Evolutionary conservation across 2,113 vertebrate species (phyloP).

Genomic region (Recurvirostra avosetta): DNA sequence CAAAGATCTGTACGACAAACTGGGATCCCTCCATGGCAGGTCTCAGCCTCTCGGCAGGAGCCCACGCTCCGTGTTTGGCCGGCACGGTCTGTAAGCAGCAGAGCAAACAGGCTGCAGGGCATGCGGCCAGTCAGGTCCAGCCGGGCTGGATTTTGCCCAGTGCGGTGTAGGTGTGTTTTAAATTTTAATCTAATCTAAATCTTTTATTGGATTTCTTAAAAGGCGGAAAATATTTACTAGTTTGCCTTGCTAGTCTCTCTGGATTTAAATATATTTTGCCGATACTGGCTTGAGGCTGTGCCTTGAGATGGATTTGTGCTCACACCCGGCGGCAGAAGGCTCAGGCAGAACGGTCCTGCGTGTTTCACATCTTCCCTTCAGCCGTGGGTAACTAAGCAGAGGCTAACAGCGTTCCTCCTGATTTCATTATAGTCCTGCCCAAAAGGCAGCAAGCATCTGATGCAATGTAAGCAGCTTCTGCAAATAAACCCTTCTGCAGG

Average conservation of each 20-base stretch:
- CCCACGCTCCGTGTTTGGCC: accelerated
- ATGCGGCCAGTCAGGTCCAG: neutral
- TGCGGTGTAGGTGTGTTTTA: neutral
- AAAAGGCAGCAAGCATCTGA: neutral
- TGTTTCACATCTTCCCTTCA: neutral
- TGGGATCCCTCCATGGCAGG: neutral
- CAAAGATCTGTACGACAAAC: neutral
- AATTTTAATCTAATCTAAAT: neutral
- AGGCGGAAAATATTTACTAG: neutral
- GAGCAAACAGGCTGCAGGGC: neutral
- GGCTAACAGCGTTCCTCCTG: neutral
- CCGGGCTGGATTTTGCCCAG: neutral
- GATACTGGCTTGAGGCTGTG: neutral
- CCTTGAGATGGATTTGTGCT: neutral
- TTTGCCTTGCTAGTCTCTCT: neutral
- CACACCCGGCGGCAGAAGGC: neutral
- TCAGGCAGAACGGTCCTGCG: accelerated
- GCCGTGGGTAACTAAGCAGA: neutral
- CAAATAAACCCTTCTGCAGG: neutral
- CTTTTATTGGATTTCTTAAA: neutral
- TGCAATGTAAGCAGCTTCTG: neutral
- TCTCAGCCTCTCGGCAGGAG: neutral
- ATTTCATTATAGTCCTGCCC: neutral
- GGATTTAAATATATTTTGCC: neutral
- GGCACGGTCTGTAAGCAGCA: neutral